Evolutionary conservation across 2,113 vertebrate species (phyloP).

Genomic region (Euleptes europaea): DNA sequence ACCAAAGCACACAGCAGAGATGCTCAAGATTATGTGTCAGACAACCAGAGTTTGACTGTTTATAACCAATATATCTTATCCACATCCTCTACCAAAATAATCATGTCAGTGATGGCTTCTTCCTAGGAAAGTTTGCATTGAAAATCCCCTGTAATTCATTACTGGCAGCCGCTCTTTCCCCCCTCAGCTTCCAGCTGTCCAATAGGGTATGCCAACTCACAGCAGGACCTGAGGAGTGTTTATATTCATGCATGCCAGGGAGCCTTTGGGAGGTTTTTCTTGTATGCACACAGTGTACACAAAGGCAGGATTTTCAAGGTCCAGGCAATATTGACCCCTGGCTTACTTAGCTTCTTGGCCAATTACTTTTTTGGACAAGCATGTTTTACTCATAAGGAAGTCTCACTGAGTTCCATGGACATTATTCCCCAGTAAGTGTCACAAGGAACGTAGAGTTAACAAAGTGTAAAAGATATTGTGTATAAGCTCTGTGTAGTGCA

Average conservation of each 20-base stretch:
- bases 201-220: conserved; percentile 92
- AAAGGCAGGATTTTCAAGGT: conserved; percentile 84
- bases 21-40: conserved; percentile 22
- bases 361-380: conserved; percentile 71
- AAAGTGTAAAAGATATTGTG: conserved; percentile 69
- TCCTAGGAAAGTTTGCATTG: conserved; percentile 74
- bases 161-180: conserved; percentile 84
- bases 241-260: conserved; percentile 80
- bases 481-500: conserved; percentile 62
- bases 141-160: conserved; percentile 79
- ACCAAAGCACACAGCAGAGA: conserved; percentile 33
- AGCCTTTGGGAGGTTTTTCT: conserved; percentile 73
- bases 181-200: conserved; percentile 93
- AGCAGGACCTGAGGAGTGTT: conserved; percentile 90
- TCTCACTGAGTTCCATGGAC: not conserved
- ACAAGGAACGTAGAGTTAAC: conserved; percentile 61
- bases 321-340: conserved; percentile 87
- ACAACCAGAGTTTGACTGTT: not conserved
- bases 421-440: conserved; percentile 30
- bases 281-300: conserved; percentile 83
- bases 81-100: conserved; percentile 70
- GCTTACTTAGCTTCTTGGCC: conserved; percentile 81
- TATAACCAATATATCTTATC: conserved; percentile 51
- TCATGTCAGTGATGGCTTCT: conserved; percentile 49
- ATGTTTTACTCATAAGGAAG: not conserved